Percentiles rank a stretch among this genome's conserved stretches.
phyloP scores from a whole-genome alignment of 2,797 vertebrate genomes.

The Percopsis omiscomaycus region DNA sequence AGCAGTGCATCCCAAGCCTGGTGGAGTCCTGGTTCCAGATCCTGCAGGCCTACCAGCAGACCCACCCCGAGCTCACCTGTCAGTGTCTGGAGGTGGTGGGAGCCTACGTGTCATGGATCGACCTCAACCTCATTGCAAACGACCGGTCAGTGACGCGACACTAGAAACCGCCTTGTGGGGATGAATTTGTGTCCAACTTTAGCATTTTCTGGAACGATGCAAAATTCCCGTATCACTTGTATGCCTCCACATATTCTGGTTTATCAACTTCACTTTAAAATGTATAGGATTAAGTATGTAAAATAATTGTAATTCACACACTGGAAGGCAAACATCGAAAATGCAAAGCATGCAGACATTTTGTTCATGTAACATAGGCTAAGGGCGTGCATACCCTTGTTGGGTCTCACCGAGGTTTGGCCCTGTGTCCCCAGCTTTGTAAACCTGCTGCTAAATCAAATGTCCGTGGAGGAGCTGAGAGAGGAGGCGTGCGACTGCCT shows the following conservation, averaged over 20 bases:
- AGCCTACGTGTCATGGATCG: conserved; percentile 97
- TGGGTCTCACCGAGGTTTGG: too few species aligned
- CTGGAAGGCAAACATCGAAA: too few species aligned
- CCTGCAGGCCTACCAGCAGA: conserved; percentile 90
- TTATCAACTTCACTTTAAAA: too few species aligned
- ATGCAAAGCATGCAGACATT: too few species aligned
- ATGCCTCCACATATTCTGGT: too few species aligned
- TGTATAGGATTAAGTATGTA: too few species aligned
- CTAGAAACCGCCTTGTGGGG: neutral
- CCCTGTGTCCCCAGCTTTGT: conserved; percentile 83
- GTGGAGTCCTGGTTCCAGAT: conserved; percentile 99
- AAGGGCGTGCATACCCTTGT: too few species aligned
- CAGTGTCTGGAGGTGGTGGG: conserved; percentile 99
- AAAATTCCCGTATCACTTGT: too few species aligned
- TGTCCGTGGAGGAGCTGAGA: conserved; percentile 95
- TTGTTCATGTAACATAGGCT: too few species aligned
- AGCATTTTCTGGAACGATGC: neutral
- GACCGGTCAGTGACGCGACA: conserved; percentile 80
- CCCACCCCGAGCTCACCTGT: conserved; percentile 94
- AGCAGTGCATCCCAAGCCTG: conserved; percentile 93
- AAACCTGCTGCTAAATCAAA: conserved; percentile 95
- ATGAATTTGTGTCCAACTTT: neutral
- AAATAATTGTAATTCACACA: too few species aligned
- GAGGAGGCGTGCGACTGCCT: conserved; percentile 98
- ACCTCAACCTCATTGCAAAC: conserved; percentile 96